Conservation (phyloP, 2,797 vertebrate species). For the Ceryle rudis region DNA sequence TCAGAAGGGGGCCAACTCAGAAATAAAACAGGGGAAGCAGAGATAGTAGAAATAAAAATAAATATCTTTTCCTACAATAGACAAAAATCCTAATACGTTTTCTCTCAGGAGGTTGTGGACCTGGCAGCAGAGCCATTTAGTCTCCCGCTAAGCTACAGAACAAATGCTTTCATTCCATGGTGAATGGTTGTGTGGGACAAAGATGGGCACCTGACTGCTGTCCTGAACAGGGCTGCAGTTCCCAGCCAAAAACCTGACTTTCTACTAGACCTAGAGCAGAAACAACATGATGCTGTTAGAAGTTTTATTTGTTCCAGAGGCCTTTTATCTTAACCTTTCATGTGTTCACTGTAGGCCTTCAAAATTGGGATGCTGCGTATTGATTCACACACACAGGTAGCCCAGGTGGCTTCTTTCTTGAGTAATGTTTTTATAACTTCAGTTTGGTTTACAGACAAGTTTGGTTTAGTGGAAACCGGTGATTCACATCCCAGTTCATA, state of each 20-base stretch:
- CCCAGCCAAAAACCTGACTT: background rate
- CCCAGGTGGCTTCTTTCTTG: background rate
- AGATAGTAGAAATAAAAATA: background rate
- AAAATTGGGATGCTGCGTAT: background rate
- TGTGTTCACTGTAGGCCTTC: background rate
- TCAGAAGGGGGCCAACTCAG: background rate
- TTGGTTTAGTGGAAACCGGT: background rate
- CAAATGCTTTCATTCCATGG: rapidly evolving
- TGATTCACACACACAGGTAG: rapidly evolving
- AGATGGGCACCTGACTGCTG: background rate
- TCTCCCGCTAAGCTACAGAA: too few relatives aligned
- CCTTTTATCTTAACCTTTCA: background rate
- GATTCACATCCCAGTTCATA: background rate
- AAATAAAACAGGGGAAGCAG: background rate
- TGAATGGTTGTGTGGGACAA: background rate
- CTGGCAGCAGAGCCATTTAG: background rate
- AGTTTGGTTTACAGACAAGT: background rate
- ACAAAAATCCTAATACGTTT: background rate
- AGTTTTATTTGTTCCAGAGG: background rate
- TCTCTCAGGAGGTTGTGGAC: background rate
- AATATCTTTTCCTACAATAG: background rate
- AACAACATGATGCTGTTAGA: background rate
- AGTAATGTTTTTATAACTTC: background rate
- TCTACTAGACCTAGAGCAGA: background rate
- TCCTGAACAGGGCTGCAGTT: rapidly evolving